Evolutionary conservation across 2,888 invertebrate genomes (phyloP).

Genomic region (Sacculina carcini): DNA sequence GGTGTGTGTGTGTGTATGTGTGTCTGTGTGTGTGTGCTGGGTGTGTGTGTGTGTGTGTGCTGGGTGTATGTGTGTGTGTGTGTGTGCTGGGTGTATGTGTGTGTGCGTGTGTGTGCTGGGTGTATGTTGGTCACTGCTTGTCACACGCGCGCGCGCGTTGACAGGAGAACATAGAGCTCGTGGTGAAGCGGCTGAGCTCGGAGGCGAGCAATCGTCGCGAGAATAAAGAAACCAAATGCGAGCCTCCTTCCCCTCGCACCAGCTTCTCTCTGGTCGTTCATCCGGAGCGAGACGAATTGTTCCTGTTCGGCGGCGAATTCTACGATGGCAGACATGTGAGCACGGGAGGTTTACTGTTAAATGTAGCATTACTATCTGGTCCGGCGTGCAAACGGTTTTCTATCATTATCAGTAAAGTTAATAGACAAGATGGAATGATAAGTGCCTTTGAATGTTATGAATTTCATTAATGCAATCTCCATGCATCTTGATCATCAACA

Average conservation of each 20-base stretch:
- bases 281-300: constrained; percentile 60
- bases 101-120: no score
- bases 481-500: no score
- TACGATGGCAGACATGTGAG: constrained; percentile 54
- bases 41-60: no score
- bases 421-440: constrained; percentile 46
- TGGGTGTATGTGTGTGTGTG: no score
- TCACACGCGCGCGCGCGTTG: constrained; percentile 3
- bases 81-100: no score
- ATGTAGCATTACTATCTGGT: no score
- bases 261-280: constrained; percentile 55
- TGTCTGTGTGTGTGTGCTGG: no score
- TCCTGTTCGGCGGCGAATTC: constrained; percentile 75
- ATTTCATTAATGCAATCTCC: no score
- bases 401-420: constrained; percentile 63
- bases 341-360: no score
- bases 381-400: constrained; percentile 36
- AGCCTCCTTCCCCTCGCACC: constrained; percentile 42
- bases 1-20: no score
- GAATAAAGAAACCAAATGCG: constrained; percentile 30
- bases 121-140: no score
- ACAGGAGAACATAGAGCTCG: neutral
- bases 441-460: no score
- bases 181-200: neutral
- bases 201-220: neutral